Base-by-base conservation (phyloP, 2,113 vertebrate genomes). In the Hiodon tergisus region DNA sequence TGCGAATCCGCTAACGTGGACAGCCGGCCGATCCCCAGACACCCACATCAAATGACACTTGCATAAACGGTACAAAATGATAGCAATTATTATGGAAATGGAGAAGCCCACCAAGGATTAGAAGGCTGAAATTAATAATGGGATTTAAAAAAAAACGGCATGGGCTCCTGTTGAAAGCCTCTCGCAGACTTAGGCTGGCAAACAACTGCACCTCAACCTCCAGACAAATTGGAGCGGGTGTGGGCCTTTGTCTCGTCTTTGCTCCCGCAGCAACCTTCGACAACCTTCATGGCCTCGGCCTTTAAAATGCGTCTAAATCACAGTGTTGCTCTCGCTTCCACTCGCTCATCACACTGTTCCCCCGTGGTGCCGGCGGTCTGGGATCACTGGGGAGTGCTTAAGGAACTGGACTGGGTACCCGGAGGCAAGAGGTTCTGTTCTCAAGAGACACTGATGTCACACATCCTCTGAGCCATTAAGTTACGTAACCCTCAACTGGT, bases 41-140 rank as follows among this genome's bases (percentile, higher is more conserved):
- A 48, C 31, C 53, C 13, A n/a, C 62, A 58, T 68, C 65, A 67
- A 54, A 73, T 73, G 60, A 65, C 51, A 59, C 46, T 57, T 63
- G 51, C 50, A 46, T 75, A 67, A 57, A 51, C 63, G 46, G 73
- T 54, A 58, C 65, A 68, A 67, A 75, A 75, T 75, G 54, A 67
- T 46, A 50, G 65, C 47, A 5, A 67, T 58, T 75, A 58, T 75
- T 67, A 67, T 75, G 73, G 54, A 75, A 75, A 67, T 67, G 46
- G 31, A 46, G 47, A 51, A 65, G 48, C 14, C 60, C 50, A 73
- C 48, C 8, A 65, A 31, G 60, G 48, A 46, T 73, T 73, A 73
- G 71, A 2, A 1, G 14, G 52, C 13, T 62, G 71, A 73, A 73
- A 62, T 73, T 63, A 65, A 54, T 73, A 54, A 31, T 16, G 16